These are phyloP conservation scores for Unio pictorum DNA, from an alignment of 2,888 invertebrate species.

Conservation along the genomic window DNA sequence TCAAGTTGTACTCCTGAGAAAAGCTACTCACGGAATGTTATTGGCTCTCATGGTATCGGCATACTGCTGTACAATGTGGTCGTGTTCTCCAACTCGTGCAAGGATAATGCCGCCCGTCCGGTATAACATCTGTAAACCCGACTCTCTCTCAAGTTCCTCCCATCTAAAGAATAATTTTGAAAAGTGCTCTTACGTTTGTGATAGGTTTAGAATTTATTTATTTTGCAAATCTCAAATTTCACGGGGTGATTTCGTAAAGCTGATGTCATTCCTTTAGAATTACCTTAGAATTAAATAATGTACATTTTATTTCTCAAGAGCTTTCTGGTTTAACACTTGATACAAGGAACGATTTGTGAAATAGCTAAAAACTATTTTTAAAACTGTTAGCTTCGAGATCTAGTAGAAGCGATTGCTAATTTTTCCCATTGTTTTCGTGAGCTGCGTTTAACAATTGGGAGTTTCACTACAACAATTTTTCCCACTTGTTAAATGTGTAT, in stretches of 20 bases:
- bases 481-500: too few relatives aligned
- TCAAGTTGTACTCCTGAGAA: background rate
- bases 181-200: background rate
- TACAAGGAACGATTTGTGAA: too few relatives aligned
- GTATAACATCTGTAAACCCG: conserved; percentile 63
- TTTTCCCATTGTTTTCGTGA: too few relatives aligned
- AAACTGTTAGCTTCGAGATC: too few relatives aligned
- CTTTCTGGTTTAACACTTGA: too few relatives aligned
- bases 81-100: conserved; percentile 46
- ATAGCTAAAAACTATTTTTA: too few relatives aligned
- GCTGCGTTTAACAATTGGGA: too few relatives aligned
- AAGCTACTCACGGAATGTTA: conserved; percentile 48
- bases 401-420: too few relatives aligned
- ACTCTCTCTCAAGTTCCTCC: conserved; percentile 63
- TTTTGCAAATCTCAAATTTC: background rate
- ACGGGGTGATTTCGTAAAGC: background rate
- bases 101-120: conserved; percentile 60
- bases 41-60: conserved; percentile 56
- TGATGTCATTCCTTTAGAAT: too few relatives aligned
- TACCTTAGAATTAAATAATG: too few relatives aligned
- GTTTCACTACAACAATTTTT: too few relatives aligned
- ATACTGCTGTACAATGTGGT: conserved; percentile 46
- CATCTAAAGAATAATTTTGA: conserved; percentile 45
- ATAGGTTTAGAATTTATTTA: background rate
- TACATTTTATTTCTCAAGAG: too few relatives aligned